These are phyloP conservation scores for Altica lythri DNA, from an alignment of 2,888 invertebrate genomes.

Conservation along the genomic window DNA sequence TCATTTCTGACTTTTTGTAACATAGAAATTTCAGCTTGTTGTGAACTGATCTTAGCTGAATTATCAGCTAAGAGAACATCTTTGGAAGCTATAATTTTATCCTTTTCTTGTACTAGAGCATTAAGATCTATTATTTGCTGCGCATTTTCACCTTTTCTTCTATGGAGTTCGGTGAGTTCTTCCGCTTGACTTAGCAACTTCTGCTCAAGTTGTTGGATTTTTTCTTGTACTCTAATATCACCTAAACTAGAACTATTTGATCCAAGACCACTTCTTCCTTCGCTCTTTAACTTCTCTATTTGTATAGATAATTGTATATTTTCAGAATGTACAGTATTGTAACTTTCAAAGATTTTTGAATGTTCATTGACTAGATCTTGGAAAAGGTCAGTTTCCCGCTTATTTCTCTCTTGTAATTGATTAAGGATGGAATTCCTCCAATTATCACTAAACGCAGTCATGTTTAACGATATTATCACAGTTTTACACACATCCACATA, in stretches of 20 bases:
- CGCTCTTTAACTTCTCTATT: slow-evolving; percentile 77
- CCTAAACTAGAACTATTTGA: slow-evolving; percentile 46
- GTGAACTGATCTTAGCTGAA: slow-evolving; percentile 66
- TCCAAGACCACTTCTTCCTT: slow-evolving; percentile 52
- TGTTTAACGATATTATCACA: slow-evolving; percentile 20
- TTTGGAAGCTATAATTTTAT: slow-evolving; percentile 73
- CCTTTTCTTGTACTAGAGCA: slow-evolving; percentile 81
- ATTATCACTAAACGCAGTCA: slow-evolving; percentile 24
- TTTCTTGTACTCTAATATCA: slow-evolving; percentile 55
- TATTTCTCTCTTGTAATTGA: slow-evolving; percentile 75
- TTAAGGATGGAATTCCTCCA: slow-evolving; percentile 75
- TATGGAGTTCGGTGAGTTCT: slow-evolving; percentile 88
- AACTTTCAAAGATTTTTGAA: slow-evolving; percentile 83
- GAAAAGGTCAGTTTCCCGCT: slow-evolving; percentile 74
- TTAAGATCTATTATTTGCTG: slow-evolving; percentile 92
- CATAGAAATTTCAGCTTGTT: slow-evolving; percentile 75
- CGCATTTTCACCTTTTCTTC: slow-evolving; percentile 88
- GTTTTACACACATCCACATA: slow-evolving; percentile 28
- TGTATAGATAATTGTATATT: slow-evolving; percentile 85
- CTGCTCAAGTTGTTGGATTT: slow-evolving; percentile 78
- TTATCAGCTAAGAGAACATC: slow-evolving; percentile 67
- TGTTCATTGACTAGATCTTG: slow-evolving; percentile 81
- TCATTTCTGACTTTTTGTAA: slow-evolving; percentile 74
- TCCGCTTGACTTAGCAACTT: slow-evolving; percentile 87
- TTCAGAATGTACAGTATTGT: slow-evolving; percentile 78